Percentiles rank a stretch among this genome's conserved stretches.
phyloP scores from a whole-genome alignment of 2,797 vertebrate genomes.

The Sebastolobus alascanus region DNA sequence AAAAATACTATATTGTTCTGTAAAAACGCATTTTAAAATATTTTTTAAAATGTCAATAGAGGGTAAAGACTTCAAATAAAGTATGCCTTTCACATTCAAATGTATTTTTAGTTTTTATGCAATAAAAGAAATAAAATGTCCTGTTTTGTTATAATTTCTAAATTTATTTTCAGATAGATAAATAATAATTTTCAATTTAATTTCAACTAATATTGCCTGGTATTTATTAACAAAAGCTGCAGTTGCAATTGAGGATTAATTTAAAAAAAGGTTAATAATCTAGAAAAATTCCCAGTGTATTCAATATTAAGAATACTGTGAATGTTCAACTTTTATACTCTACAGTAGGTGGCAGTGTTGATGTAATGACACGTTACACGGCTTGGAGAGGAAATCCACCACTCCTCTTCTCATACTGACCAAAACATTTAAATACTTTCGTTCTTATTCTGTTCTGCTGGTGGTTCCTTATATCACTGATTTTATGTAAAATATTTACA shows the following conservation, averaged over 20 bases:
- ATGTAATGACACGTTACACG: slow-evolving; percentile 58
- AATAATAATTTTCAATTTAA: background rate
- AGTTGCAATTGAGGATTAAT: background rate
- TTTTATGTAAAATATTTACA: background rate
- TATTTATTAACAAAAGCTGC: background rate
- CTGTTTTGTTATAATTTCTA: background rate
- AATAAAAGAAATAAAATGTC: background rate
- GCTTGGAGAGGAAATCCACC: slow-evolving; percentile 14
- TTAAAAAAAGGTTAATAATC: background rate
- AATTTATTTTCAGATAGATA: background rate
- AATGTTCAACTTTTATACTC: slow-evolving; percentile 55
- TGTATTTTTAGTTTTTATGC: background rate
- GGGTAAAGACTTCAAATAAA: no score
- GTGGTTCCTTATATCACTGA: fast-evolving
- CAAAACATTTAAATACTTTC: background rate
- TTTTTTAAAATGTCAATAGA: no score
- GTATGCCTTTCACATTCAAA: background rate
- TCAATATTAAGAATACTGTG: background rate
- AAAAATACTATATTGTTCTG: no score
- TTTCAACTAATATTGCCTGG: background rate
- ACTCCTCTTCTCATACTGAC: background rate
- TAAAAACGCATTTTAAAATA: no score
- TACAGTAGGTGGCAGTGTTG: slow-evolving; percentile 83
- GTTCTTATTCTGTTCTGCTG: background rate
- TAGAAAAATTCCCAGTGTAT: background rate